Percentiles rank a stretch among this genome's conserved stretches.
phyloP scores from a whole-genome alignment of 2,888 invertebrate genomes.

The Dynastes maya region DNA sequence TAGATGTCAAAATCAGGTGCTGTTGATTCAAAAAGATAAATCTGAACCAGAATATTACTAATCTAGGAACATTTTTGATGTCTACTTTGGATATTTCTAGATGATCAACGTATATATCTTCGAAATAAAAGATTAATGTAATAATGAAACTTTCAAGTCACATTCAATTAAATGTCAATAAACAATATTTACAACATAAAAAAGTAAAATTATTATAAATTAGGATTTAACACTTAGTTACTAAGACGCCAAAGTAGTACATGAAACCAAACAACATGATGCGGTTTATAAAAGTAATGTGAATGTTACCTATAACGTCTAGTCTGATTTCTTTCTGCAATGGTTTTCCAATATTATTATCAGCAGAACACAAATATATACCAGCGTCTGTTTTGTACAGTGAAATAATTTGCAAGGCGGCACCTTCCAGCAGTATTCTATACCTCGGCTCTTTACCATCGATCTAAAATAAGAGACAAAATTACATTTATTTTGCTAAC shows the following conservation, averaged over 20 bases:
- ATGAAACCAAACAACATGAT: no score
- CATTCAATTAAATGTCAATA: not conserved
- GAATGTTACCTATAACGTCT: constrained; percentile 79
- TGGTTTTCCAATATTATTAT: constrained; percentile 83
- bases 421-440: constrained; percentile 79
- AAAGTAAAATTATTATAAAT: not conserved
- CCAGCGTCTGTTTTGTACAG: constrained; percentile 87
- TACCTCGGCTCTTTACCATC: constrained; percentile 82
- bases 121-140: no score
- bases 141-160: no score
- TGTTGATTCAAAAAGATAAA: no score
- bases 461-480: constrained; percentile 73
- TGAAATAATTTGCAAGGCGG: constrained; percentile 83
- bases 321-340: constrained; percentile 80
- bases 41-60: no score
- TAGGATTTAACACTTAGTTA: no score
- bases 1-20: no score
- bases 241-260: no score
- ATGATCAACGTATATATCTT: no score
- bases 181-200: constrained; percentile 1
- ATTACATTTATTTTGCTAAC: not conserved
- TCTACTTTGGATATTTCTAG: no score
- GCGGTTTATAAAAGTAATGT: no score
- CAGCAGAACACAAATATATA: constrained; percentile 88
- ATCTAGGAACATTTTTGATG: no score